A percentile compares a stretch with the other conserved stretches of the same genome.
phyloP scores from a whole-genome alignment of 2,113 vertebrate species.

The Todiramphus chloris region DNA sequence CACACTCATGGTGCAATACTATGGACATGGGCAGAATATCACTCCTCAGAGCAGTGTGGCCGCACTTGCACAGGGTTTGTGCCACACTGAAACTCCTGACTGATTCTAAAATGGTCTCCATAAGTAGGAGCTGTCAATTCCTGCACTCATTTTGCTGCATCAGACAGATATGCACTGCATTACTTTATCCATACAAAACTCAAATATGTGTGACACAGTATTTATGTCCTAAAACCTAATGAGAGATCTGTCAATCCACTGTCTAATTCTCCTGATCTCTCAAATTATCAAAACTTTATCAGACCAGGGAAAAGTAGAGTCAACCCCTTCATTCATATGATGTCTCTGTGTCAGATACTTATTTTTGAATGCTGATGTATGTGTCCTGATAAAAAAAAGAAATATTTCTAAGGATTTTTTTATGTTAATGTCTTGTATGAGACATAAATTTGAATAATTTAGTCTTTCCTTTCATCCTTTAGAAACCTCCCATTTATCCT shows the following conservation, averaged over 20 bases:
- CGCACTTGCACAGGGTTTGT: not conserved
- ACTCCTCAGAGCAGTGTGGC: rapidly evolving
- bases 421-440: not conserved
- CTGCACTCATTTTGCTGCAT: not conserved
- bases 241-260: not conserved
- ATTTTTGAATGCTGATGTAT: not conserved
- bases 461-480: not conserved
- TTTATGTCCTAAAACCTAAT: not conserved
- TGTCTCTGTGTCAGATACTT: not conserved
- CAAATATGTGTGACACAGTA: too few species aligned
- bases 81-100: not conserved
- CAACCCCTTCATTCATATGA: not conserved
- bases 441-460: not conserved
- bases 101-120: not conserved
- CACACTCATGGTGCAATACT: too few species aligned
- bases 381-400: not conserved
- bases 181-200: not conserved
- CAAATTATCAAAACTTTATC: not conserved
- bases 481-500: not conserved
- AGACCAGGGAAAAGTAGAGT: not conserved
- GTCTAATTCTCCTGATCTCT: not conserved
- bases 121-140: not conserved
- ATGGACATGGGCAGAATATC: not conserved
- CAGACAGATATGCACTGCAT: not conserved
- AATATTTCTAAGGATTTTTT: not conserved